Evolutionary conservation across 2,888 invertebrate species (phyloP), one percentile per base, ranked within the genome.

Genomic region (Halictus quadricinctus): DNA sequence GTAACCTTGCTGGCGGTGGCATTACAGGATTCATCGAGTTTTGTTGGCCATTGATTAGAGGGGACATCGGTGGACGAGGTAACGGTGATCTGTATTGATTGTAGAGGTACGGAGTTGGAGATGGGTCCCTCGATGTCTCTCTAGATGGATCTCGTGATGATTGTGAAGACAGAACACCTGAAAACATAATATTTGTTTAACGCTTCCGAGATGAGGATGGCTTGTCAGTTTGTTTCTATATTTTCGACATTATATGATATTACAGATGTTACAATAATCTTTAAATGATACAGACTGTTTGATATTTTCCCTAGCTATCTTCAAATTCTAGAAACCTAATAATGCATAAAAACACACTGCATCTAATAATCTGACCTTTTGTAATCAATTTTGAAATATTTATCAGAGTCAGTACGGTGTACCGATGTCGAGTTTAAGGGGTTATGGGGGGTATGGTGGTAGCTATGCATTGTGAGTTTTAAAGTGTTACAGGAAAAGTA

Each of bases 61-160:
- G 91, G 46, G 92, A 92, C 91, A 93, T 91, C 69, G 91, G 92
- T 15, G 93, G 90, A 79, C 91, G 88, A 41, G 86, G 81, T 76
- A 92, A 79, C 70, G 92, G 92, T 69, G 92, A 90, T 78, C 92
- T 90, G 81, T 93, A 93, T 73, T 92, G 93, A 76, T 90, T 92
- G 64, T 93, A 91, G 76, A 93, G 90, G 80, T 93, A 92, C 29
- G 93, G 91, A 85, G 95, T 94, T 91, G 95, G 93, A 90, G 95
- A 91, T 85, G 94, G 91, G 90, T 95, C 90, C 88, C 94, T 89
- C 87, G 94, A 91, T 10, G 95, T 95, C 84, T 93, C 94, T 76
- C 94, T 91, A 3, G 95, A 95, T 54, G 95, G 95, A 82, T 95
- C 95, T 80, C 95, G 93, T 4, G 96, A 96, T 29, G 95, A 95